Evolutionary conservation across 1,140 invertebrate species (phyloP), one percentile per base, ranked within the genome.

Genomic region (Vanessa tameamea): DNA sequence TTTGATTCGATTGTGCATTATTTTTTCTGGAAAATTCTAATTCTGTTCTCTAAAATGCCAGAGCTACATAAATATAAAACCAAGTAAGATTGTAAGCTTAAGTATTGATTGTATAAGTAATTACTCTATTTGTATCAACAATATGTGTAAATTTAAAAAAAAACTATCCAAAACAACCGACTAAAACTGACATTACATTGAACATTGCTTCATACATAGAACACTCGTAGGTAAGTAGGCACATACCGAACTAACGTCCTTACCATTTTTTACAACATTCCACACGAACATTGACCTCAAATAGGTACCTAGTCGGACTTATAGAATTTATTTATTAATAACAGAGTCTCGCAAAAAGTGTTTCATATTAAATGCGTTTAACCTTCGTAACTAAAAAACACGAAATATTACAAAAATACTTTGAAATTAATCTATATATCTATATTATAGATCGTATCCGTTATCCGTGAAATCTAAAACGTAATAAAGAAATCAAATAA

Each of bases 231-330:
- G 53, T 57, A 57, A 16, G 67, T 82, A 84, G 85, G 85, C 87
- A 87, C 83, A 83, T 82, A 79, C 77, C 82, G 77, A 87, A 80
- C 74, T 81, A 78, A 81, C 86, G 89, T 91, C 88, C 88, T 92
- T 91, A 91, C 78, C 84, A 91, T 90, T 91, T 92, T 92, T 91
- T 89, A 90, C 82, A 88, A 82, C 88, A 89, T 91, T 88, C 88
- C 83, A 55, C 76, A 67, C 79, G 88, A 85, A 78, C 87, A 75
- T 89, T 87, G 90, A 91, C 89, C 90, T 87, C 84, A 77, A 80
- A 80, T 88, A 8, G 37, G 37, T 43, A 43, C 37, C 37, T 43
- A 89, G 82, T 83, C 80, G 79, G 78, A 86, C 82, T 84, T 85
- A 86, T 86, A 84, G 76, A 76, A 86, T 88, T 89, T 88, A 87